phyloP scores from a whole-genome alignment of 2,113 vertebrate species.

The Ascaphus truei region DNA sequence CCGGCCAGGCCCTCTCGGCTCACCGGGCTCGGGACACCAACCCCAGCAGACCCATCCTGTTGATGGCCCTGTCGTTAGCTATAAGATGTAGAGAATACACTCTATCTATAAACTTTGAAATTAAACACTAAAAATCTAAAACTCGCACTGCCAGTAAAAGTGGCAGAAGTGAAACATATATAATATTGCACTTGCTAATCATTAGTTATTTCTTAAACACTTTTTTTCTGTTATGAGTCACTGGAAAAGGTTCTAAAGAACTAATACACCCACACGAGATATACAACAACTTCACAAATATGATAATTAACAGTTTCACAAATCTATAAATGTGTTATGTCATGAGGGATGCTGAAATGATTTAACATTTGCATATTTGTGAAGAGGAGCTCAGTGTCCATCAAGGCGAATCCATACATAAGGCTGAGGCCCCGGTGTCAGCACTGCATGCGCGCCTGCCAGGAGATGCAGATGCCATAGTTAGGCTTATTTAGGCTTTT shows the following conservation, averaged over 20 bases:
- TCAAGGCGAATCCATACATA: too few species aligned
- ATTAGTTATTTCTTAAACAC: constrained; percentile 27
- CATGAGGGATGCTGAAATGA: constrained; percentile 25
- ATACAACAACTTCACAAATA: constrained; percentile 37
- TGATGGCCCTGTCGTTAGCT: too few species aligned
- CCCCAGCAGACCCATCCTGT: too few species aligned
- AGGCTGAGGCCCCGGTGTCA: too few species aligned
- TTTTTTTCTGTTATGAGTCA: constrained; percentile 31
- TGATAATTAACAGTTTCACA: constrained; percentile 35
- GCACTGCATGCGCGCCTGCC: too few species aligned
- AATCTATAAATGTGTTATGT: constrained; percentile 19
- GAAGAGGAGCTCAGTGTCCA: too few species aligned
- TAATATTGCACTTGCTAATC: not conserved
- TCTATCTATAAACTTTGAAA: too few species aligned
- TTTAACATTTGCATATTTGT: constrained; percentile 15
- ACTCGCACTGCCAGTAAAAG: not conserved
- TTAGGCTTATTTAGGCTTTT: too few species aligned
- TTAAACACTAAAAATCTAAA: not conserved
- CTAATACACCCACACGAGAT: constrained; percentile 27
- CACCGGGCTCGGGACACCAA: too few species aligned
- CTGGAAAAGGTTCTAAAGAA: constrained; percentile 5
- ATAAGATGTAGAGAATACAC: too few species aligned
- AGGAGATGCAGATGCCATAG: too few species aligned
- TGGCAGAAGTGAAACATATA: not conserved
- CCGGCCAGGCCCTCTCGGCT: too few species aligned